phyloP scores from a whole-genome alignment of 1,140 invertebrate species.

The Caenorhabditis brenneri region DNA sequence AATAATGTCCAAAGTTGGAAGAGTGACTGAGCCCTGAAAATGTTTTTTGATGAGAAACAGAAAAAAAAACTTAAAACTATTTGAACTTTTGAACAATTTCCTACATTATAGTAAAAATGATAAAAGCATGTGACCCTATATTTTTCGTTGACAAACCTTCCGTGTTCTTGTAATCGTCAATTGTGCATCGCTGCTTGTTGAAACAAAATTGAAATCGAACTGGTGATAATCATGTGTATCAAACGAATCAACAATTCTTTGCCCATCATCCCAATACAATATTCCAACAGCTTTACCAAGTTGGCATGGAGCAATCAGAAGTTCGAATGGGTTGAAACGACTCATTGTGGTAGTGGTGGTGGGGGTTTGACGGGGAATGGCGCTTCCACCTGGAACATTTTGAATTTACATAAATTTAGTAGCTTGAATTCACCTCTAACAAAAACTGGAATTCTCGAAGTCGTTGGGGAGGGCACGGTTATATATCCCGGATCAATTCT shows the following conservation, averaged over 20 bases:
- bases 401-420: background rate
- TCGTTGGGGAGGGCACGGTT: slow-evolving; percentile 55
- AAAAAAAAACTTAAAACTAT: background rate
- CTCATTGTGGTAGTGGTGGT: slow-evolving; percentile 42
- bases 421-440: slow-evolving; percentile 49
- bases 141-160: background rate
- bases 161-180: background rate
- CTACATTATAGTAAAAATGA: too few relatives aligned
- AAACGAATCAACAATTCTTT: background rate
- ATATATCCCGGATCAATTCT: slow-evolving; percentile 42
- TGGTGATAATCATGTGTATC: background rate
- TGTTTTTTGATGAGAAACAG: background rate
- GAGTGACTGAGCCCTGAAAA: background rate
- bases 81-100: too few relatives aligned
- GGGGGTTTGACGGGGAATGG: slow-evolving; percentile 24
- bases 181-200: background rate
- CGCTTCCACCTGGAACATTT: background rate
- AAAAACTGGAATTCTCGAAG: slow-evolving; percentile 57
- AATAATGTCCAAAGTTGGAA: slow-evolving; percentile 5
- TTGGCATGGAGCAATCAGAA: slow-evolving; percentile 42
- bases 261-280: slow-evolving; percentile 5
- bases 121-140: background rate
- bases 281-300: background rate
- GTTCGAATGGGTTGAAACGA: slow-evolving; percentile 49
- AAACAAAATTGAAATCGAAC: background rate